Evolutionary conservation across 1,140 invertebrate genomes (phyloP), one percentile per base, ranked within the genome.

Genomic region (Scaptodrosophila lebanonensis): DNA sequence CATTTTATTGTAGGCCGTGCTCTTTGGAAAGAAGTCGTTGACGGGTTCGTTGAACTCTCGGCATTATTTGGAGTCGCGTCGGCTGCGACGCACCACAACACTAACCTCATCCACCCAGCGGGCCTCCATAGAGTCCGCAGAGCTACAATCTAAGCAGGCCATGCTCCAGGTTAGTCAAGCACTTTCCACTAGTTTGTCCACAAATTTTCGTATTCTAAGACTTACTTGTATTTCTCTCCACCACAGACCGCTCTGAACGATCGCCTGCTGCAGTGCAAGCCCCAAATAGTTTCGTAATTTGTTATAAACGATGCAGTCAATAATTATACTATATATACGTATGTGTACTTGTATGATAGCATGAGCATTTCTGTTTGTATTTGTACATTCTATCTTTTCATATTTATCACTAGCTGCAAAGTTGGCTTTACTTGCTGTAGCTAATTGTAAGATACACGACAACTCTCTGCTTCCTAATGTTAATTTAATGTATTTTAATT

Each of bases 1-100:
- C 15, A 0, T n/a, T 17, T 12, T 3, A 0, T 16, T 25, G 2
- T 22, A 87, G 85, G 66, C 83, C 16, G 77, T 87, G 56, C 66
- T 87, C 25, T 66, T 86, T 61, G 82, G 85, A 43, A 87, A 84
- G 32, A 85, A 84, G 65, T 66, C 71, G 6, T 61, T 59, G 1
- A 70, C 76, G 42, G 62, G 64, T 32, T 84, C 79, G n/a, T 15
- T 84, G 29, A 83, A 66, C 36, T 85, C 77, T 3, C 70, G 75
- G 12, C 68, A 61, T 18, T 58, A 68, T 32, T 40, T 83, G 20
- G 63, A 77, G 17, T 84, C 84, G 8, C 71, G 49, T 1, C 83
- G 77, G 2, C 16, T 83, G 32, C 64, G 71, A 1, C 67, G 61
- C 36, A 65, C 76, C 2, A 67, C 68, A 35, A 85, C 72, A 8